Evolutionary conservation across 2,888 invertebrate species (phyloP), one percentile per base, ranked within the genome.

Genomic region (Autographa pulchrina): DNA sequence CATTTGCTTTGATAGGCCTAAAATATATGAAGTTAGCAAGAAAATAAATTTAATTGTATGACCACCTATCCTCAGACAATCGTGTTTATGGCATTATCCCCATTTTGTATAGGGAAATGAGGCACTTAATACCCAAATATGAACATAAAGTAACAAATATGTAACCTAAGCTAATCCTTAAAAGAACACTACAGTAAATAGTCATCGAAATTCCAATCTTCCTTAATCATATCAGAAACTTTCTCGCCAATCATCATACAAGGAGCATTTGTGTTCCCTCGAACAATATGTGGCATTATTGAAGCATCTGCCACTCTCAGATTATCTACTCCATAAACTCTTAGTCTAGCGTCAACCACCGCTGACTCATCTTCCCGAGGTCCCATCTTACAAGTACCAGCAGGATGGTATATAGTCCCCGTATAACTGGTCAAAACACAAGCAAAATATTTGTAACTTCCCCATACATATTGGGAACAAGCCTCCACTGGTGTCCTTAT

Each of bases 191-290:
- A 35, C 43, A 20, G 31, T 52, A 70, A 65, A 43, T 20, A 25
- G 43, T 38, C 95, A 85, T 59, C 89, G 91, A 73, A 25, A 60
- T 78, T 72, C 93, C 93, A 94, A 77, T 92, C 92, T 76, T 91
- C 88, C 75, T 93, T 94, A 1, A 94, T 90, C 88, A 94, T 91
- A 78, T 93, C 91, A 14, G 94, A 86, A 1, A 85, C 89, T 80
- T 94, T 94, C 62, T 98, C 98, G 0, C 97, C 98, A 64, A 98
- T 98, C 98, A 98, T 98, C 25, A 98, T 97, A 0, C 97, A 96
- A 0, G 98, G 97, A 0, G 98, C 98, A 87, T 98, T 98, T 0
- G 98, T 98, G 88, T 98, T 98, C 0, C 97, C 98, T 79, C 98
- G 97, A 7, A 98, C 96, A 65, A 98, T 97, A 14, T 92, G 95